Evolutionary conservation across 2,113 vertebrate genomes (phyloP), one percentile per base, ranked within the genome.

Genomic region (Zingel zingel): DNA sequence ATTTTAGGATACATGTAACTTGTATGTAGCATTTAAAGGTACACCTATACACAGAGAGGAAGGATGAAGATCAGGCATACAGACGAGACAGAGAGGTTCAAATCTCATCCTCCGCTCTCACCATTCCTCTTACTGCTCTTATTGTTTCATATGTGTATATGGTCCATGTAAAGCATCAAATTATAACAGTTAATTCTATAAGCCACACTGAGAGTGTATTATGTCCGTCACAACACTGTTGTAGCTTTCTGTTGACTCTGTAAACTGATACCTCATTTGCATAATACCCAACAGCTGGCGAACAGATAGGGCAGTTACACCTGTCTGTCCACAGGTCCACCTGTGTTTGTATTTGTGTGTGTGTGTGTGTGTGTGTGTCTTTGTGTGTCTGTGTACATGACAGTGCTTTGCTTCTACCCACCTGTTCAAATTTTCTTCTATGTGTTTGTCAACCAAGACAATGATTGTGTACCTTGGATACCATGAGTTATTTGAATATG

Each of bases 201-300:
- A 50, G 48, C 43, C 21, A 76, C 53, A 43, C 33, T 74, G 58
- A 45, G 21, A 53, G 19, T 27, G 61, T 39, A 10, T 48, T 56
- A 64, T 64, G 76, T 71, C 65, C 16, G 6, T 80, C 76, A 79
- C 63, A 66, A 75, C 62, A 74, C 69, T 67, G 80, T 84, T 89
- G 85, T 91, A 75, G 71, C 79, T 90, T 79, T 90, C 80, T 93
- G 93, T 93, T 94, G 90, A 90, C 89, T 94, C 89, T 91, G 94
- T 93, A 91, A 95, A 88, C 87, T 72, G 81, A 95, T 80, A 91
- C 89, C 88, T 77, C 62, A 90, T 95, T 94, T 95, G 91, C 92
- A 94, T 94, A 87, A 81, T 74, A 83, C 83, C 80, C 63, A 88
- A 86, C 94, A 95, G 93, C 93, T 95, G 94, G 93, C 63, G 47